Evolutionary conservation across 2,888 invertebrate species (phyloP), one percentile per base, ranked within the genome.

Genomic region (Drosophila lacicola): DNA sequence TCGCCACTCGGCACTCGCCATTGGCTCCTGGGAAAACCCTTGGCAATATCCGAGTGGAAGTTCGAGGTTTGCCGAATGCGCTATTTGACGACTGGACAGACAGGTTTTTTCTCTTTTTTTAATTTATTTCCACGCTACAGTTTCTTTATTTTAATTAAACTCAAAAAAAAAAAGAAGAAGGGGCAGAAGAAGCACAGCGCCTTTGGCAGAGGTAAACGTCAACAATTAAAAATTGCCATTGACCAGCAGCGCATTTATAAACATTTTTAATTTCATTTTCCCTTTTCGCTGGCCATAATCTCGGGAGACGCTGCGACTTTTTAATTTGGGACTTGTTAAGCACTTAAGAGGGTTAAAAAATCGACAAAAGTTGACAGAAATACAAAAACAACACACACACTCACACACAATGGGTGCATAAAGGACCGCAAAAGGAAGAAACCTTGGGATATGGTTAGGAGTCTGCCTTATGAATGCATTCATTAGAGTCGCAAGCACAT

Each of bases 271-370:
- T 77, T 71, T 74, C 39, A 53, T 76, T 79, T 49, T 56, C 57
- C 56, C 46, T 74, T 51, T 47, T 60, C 8, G 51, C 74, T 74
- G 69, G 54, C 53, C 63, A 73, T 69, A 82, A 74, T 88, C 86
- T 84, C 86, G 51, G 74, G 85, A 85, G 85, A 85, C 70, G 69
- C 73, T 56, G 74, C 74, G 72, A 67, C 66, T 82, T 87, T 90
- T 89, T 87, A 89, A 89, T 87, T 87, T 87, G 87, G 87, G 87
- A 87, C 87, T 85, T 89, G 85, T 74, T 89, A 89, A 87, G 87
- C 87, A 87, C 87, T 89, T 87, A 89, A 89, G 87, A 87, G 89
- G 89, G 85, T 87, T 87, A 87, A 86, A 78, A 83, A 86, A 86
- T 83, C 78, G 73, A 80, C 77, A 86, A 83, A 78, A 86, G 85